Evolutionary conservation across 2,113 vertebrate genomes (phyloP).

Genomic region (Hucho hucho): DNA sequence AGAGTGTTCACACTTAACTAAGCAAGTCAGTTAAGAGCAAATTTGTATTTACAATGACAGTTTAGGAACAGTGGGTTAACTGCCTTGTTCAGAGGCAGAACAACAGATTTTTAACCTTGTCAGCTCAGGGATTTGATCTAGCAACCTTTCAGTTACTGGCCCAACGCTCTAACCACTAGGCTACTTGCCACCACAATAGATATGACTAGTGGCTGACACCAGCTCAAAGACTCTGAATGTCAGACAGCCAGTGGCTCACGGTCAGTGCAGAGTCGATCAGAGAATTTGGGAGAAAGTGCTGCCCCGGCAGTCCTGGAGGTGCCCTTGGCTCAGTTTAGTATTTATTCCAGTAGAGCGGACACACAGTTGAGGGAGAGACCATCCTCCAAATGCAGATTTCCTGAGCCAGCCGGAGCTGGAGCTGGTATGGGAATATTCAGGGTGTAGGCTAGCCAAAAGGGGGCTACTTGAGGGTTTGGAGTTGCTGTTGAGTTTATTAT

Average conservation of each 20-base stretch:
- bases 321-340: conserved; percentile 33
- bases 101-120: too few relatives aligned
- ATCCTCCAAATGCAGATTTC: conserved; percentile 9
- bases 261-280: conserved; percentile 22
- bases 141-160: too few relatives aligned
- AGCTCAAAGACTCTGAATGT: conserved; percentile 6
- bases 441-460: not conserved
- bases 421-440: conserved; percentile 3
- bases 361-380: conserved; percentile 14
- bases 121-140: too few relatives aligned
- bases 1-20: too few relatives aligned
- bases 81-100: too few relatives aligned
- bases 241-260: conserved; percentile 10
- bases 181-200: not conserved
- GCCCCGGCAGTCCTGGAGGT: conserved; percentile 34
- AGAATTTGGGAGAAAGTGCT: conserved; percentile 24
- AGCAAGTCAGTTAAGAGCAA: too few relatives aligned
- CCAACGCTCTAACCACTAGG: too few relatives aligned
- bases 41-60: too few relatives aligned
- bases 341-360: conserved; percentile 27
- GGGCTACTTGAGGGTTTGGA: not conserved
- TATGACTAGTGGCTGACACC: not conserved
- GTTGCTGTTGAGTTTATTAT: conserved; percentile 22
- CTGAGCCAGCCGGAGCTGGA: not conserved
- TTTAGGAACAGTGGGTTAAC: too few relatives aligned